Conservation (phyloP, 2,888 invertebrate genomes). For the Tuta absoluta region DNA sequence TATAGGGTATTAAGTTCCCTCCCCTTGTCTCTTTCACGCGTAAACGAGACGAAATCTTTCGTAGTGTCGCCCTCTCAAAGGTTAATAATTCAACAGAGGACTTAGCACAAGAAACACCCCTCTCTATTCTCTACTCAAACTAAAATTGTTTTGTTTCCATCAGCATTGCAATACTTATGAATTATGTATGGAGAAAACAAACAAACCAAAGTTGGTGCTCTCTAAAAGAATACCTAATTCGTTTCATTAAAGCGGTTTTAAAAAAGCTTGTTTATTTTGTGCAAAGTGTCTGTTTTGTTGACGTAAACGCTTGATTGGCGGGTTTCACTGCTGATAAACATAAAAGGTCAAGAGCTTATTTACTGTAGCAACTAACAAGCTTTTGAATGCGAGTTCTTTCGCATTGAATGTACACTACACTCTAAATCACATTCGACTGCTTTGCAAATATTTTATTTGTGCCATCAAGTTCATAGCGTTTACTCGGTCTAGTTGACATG, state of each 20-base stretch:
- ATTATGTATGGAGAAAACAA: conserved; percentile 51
- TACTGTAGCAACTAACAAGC: not conserved
- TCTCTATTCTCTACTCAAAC: conserved; percentile 69
- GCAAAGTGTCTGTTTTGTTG: conserved; percentile 24
- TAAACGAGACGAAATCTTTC: conserved; percentile 80
- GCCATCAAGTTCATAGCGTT: not conserved
- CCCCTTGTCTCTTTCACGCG: conserved; percentile 76
- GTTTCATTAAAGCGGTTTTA: conserved; percentile 28
- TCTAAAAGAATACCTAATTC: conserved; percentile 34
- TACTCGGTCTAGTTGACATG: no score
- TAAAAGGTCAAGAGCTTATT: conserved; percentile 5
- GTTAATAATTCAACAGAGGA: conserved; percentile 77
- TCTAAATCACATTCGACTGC: not conserved
- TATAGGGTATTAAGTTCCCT: conserved; percentile 80
- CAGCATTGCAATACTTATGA: conserved; percentile 54
- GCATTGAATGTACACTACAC: not conserved
- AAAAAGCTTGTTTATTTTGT: conserved; percentile 22
- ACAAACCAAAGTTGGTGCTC: conserved; percentile 38
- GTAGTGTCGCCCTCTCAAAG: conserved; percentile 73
- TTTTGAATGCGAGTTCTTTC: not conserved
- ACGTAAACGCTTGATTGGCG: conserved; percentile 9
- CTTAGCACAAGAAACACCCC: conserved; percentile 66
- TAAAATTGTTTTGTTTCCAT: conserved; percentile 70
- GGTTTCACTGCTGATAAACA: conserved; percentile 1
- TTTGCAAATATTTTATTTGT: not conserved